These are phyloP conservation scores for Merluccius polli DNA, from an alignment of 2,797 vertebrate genomes.

Conservation along the genomic window DNA sequence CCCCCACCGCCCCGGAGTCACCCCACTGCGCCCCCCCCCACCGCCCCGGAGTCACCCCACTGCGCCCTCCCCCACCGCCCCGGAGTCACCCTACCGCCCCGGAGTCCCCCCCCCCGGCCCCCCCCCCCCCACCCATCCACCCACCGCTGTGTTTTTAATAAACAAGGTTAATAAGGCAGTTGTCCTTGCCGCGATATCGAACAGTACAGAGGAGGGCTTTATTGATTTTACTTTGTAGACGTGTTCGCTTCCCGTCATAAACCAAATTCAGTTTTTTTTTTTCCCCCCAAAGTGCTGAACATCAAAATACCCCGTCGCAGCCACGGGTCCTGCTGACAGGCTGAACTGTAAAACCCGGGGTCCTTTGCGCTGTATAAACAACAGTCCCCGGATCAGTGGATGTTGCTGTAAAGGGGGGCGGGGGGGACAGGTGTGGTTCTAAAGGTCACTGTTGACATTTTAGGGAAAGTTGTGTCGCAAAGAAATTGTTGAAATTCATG, in stretches of 20 bases:
- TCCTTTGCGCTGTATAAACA: constrained; percentile 40
- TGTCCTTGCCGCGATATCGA: constrained; percentile 35
- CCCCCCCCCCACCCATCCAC: background rate
- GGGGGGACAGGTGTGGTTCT: constrained; percentile 39
- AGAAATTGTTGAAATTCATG: background rate
- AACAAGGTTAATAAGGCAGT: constrained; percentile 48
- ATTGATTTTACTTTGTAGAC: constrained; percentile 40
- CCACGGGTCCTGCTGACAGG: constrained; percentile 29
- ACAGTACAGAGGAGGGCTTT: constrained; percentile 13
- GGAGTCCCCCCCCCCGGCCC: background rate
- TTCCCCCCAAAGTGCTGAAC: constrained; percentile 18
- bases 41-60: background rate
- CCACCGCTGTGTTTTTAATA: constrained; percentile 42
- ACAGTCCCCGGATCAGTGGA: constrained; percentile 43
- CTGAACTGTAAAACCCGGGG: constrained; percentile 33
- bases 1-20: no score
- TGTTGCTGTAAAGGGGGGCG: constrained; percentile 30
- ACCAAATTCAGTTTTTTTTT: constrained; percentile 27
- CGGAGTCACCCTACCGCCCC: background rate
- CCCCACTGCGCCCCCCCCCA: no score
- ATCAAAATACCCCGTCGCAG: constrained; percentile 23
- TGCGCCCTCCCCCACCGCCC: no score
- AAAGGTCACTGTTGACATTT: constrained; percentile 15
- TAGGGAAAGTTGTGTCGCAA: background rate
- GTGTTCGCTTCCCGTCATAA: constrained; percentile 6